Base-by-base conservation (phyloP, 2,797 vertebrate genomes). In the Myripristis jacobus region DNA sequence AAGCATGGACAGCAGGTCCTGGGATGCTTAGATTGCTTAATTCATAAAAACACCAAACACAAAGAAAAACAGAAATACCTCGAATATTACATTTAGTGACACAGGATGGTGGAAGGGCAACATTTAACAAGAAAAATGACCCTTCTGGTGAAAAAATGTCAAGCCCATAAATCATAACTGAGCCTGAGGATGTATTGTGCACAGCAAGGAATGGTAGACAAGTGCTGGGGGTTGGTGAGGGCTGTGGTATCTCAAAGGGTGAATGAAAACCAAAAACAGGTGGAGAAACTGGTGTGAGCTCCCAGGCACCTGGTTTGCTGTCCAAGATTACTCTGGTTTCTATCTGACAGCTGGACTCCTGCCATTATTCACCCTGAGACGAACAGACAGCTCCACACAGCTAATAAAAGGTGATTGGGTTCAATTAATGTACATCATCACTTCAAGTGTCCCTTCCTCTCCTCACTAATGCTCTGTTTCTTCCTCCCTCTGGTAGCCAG, bases 331-430 rank as follows among this genome's bases (percentile, higher is more conserved):
- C n/a, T 54, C 18, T 5, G 67, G 13, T 73, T 44, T 72, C 70
- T 54, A 43, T 31, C 44, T 44, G 47, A 36, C 62, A 80, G 38
- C 74, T 58, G 47, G 67, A 8, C 57, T 59, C 22, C 27, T 64
- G 34, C 19, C 21, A 53, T 16, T 16, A 19, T 36, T 60, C 25
- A 58, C 46, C 44, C 18, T 56, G 22, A 60, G 46, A 75, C 52
- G 60, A 58, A 67, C 58, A 73, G 52, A 36, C 54, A 55, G 56
- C 69, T 76, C 55, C 70, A 63, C 61, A 48, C 48, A 1, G 38
- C 19, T 83, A 78, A 80, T 74, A 62, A 74, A 74, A 41, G 48
- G 51, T 56, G 53, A 85, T 82, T 66, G 77, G 64, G 63, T 60
- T 82, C 73, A 76, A 83, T 79, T 25, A 83, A 85, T 19, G 61